Evolutionary conservation across 2,797 vertebrate species (phyloP).

Genomic region (Lithobates sylvaticus): DNA sequence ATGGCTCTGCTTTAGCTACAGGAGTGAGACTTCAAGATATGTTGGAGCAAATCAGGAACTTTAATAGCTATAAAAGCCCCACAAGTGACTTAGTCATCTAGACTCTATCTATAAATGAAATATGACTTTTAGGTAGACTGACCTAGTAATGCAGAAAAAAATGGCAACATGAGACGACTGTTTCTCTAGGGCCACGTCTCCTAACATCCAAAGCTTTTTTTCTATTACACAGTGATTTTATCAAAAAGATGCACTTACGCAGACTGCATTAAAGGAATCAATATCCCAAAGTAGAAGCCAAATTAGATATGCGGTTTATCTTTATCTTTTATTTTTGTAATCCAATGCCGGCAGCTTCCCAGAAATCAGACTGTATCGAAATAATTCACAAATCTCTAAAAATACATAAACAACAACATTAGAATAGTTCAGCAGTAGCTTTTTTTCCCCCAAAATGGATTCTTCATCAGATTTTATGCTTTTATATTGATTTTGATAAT

Average conservation of each 20-base stretch:
- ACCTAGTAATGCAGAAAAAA: background rate
- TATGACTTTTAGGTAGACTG: background rate
- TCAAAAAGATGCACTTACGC: slow-evolving; percentile 37
- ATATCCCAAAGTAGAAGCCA: slow-evolving; percentile 59
- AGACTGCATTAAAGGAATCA: slow-evolving; percentile 35
- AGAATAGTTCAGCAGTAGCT: slow-evolving; percentile 5
- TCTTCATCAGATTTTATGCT: slow-evolving; percentile 44
- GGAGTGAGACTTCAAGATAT: no score
- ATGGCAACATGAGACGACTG: no score
- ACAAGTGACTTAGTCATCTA: no score
- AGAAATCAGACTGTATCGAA: slow-evolving; percentile 59
- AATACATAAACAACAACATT: slow-evolving; percentile 24
- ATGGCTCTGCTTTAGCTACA: no score
- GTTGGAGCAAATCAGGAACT: no score
- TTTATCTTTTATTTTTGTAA: slow-evolving; percentile 65
- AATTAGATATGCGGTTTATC: slow-evolving; percentile 61
- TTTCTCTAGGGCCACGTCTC: slow-evolving; percentile 35
- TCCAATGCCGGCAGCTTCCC: slow-evolving; percentile 62
- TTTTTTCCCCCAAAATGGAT: slow-evolving; percentile 32
- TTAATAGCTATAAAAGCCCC: no score
- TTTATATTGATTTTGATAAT: background rate
- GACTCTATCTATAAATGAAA: background rate
- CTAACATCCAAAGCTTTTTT: slow-evolving; percentile 40
- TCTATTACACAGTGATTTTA: slow-evolving; percentile 21
- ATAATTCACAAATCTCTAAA: slow-evolving; percentile 43